Percentiles rank a stretch among this genome's conserved stretches.
Evolutionary conservation across 23 tunicate species (phyloP).

Genomic region (Botrylloides violaceus): DNA sequence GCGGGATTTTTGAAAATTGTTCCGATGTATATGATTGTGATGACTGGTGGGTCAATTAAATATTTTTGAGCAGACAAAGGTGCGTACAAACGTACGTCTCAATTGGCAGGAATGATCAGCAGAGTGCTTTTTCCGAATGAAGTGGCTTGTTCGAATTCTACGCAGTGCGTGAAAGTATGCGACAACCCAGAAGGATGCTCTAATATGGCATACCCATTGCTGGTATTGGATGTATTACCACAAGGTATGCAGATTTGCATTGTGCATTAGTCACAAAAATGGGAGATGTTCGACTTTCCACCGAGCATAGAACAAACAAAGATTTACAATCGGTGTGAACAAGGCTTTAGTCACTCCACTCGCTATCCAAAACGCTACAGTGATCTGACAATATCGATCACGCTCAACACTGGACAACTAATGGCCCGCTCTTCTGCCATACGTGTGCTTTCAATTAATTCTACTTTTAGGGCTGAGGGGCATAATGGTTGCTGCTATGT

Average conservation of each 20-base stretch:
- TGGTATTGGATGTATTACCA: slow-evolving; percentile 69
- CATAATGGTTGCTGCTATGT: slow-evolving; percentile 28
- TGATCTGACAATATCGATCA: background rate
- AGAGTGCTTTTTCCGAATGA: slow-evolving; percentile 75
- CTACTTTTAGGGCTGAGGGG: slow-evolving; percentile 10
- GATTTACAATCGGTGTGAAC: too few relatives aligned
- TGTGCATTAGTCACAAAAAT: too few relatives aligned
- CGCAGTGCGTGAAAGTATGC: slow-evolving; percentile 49
- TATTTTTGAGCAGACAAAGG: too few relatives aligned
- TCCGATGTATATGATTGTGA: slow-evolving; percentile 86
- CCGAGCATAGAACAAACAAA: too few relatives aligned
- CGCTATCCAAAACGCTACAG: too few relatives aligned
- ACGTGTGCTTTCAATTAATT: too few relatives aligned
- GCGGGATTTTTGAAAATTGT: slow-evolving; percentile 74
- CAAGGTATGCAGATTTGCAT: slow-evolving; percentile 26
- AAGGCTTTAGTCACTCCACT: too few relatives aligned
- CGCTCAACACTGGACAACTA: background rate
- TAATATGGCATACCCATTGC: slow-evolving; percentile 91
- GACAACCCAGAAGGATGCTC: slow-evolving; percentile 74
- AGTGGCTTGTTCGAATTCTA: slow-evolving; percentile 59
- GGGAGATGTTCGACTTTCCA: too few relatives aligned
- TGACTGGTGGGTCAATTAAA: slow-evolving; percentile 55
- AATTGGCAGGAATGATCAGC: slow-evolving; percentile 38
- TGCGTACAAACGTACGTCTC: too few relatives aligned
- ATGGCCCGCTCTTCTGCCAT: too few relatives aligned